A percentile compares a stretch with the other conserved stretches of the same genome.
Conservation (phyloP, 2,888 invertebrate genomes). For the Sinodicranocentrus sp. region DNA sequence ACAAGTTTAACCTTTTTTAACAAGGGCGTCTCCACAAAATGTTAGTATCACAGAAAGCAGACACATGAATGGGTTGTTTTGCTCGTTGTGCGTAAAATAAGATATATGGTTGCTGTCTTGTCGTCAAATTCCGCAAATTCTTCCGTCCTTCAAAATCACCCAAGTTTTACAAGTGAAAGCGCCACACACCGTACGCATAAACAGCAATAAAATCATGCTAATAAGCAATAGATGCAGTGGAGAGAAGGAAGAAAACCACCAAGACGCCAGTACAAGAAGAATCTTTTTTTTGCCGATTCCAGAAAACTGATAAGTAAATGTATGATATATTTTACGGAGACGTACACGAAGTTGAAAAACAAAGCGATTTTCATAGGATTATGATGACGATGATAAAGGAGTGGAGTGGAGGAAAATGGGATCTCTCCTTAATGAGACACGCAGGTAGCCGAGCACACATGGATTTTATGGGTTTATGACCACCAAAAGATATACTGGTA, state of each 20-base stretch:
- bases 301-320: slow-evolving; percentile 35
- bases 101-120: slow-evolving; percentile 57
- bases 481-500: slow-evolving; percentile 1
- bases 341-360: no score
- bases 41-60: not conserved
- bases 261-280: no score
- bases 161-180: slow-evolving; percentile 22
- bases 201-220: slow-evolving; percentile 20
- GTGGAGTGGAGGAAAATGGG: not conserved
- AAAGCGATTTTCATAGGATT: not conserved
- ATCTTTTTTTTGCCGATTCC: slow-evolving; percentile 42
- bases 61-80: not conserved
- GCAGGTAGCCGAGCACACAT: slow-evolving; percentile 28
- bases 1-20: slow-evolving; percentile 18
- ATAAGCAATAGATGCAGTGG: slow-evolving; percentile 19
- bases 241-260: slow-evolving; percentile 34
- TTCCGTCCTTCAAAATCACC: slow-evolving; percentile 30
- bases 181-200: slow-evolving; percentile 25
- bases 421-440: slow-evolving; percentile 34
- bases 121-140: slow-evolving; percentile 61
- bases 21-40: slow-evolving; percentile 53
- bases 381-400: not conserved
- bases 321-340: no score
- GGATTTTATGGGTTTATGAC: slow-evolving; percentile 59
- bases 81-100: slow-evolving; percentile 46